phyloP scores from a whole-genome alignment of 2,113 vertebrate genomes.

The Crotalus tigris region DNA sequence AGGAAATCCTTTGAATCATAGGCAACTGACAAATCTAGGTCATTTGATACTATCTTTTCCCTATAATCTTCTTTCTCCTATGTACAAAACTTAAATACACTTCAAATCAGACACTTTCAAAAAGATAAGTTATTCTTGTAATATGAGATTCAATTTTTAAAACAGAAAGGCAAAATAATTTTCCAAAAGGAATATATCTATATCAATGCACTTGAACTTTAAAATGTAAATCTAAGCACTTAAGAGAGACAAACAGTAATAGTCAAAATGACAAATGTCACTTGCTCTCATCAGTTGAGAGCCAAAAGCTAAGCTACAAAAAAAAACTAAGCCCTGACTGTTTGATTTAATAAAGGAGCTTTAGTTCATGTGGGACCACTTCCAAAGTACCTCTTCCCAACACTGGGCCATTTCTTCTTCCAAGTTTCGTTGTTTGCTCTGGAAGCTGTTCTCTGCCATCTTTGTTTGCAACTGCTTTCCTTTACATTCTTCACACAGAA shows the following conservation, averaged over 20 bases:
- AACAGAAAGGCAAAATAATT: neutral
- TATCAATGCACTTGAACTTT: neutral
- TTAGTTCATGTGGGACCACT: neutral
- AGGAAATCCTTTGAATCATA: neutral
- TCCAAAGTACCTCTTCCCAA: neutral
- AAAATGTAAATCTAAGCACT: neutral
- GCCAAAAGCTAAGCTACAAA: neutral
- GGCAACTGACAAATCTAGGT: neutral
- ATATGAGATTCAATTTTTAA: neutral
- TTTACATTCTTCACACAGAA: neutral
- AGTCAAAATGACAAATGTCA: neutral
- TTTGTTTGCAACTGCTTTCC: neutral
- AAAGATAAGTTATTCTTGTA: neutral
- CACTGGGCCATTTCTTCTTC: neutral
- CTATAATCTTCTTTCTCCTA: neutral
- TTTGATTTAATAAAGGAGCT: neutral
- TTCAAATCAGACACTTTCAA: neutral
- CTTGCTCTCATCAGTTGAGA: neutral
- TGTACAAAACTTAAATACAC: neutral
- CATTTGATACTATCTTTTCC: neutral
- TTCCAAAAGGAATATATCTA: neutral
- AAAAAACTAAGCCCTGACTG: neutral
- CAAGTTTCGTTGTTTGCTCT: neutral
- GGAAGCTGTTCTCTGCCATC: neutral
- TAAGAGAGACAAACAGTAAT: neutral